Evolutionary conservation across 2,797 vertebrate genomes (phyloP).

Genomic region (Menidia menidia): DNA sequence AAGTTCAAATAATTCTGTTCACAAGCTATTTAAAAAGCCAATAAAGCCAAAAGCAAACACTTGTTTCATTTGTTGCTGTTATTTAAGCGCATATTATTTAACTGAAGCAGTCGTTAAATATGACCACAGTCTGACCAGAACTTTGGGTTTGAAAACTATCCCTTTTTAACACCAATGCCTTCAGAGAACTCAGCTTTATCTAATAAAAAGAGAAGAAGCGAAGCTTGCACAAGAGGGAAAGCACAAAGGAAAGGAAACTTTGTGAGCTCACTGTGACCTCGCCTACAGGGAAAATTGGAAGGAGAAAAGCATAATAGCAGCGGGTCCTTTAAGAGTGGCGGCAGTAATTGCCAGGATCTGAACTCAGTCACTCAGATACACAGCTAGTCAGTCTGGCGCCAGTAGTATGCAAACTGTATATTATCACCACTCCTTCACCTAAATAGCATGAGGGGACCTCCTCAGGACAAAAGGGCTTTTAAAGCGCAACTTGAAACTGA

Average conservation of each 20-base stretch:
- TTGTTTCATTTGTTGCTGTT: conserved; percentile 29
- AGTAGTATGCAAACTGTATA: conserved; percentile 96
- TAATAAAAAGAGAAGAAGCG: conserved; percentile 46
- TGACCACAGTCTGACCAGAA: conserved; percentile 37
- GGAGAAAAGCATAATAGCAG: conserved; percentile 78
- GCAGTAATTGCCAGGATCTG: conserved; percentile 95
- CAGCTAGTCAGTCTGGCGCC: conserved; percentile 96
- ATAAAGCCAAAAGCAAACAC: conserved; percentile 32
- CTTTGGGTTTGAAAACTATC: conserved; percentile 31
- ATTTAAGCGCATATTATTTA: conserved; percentile 23
- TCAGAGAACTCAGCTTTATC: conserved; percentile 28
- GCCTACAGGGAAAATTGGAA: conserved; percentile 75
- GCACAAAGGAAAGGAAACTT: conserved; percentile 69
- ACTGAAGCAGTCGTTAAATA: conserved; percentile 23
- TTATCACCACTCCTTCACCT: conserved; percentile 97
- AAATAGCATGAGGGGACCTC: conserved; percentile 90
- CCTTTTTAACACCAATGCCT: conserved; percentile 35
- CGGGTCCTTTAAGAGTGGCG: conserved; percentile 94
- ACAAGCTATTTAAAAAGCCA: conserved; percentile 39
- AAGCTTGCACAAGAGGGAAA: conserved; percentile 60
- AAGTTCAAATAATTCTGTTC: conserved; percentile 31
- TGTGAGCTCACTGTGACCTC: conserved; percentile 75
- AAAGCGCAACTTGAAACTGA: conserved; percentile 90
- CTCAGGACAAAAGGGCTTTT: conserved; percentile 84
- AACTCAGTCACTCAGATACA: conserved; percentile 93